These are phyloP conservation scores for Engystomops pustulosus DNA, from an alignment of 2,113 vertebrate genomes.

Conservation along the genomic window DNA sequence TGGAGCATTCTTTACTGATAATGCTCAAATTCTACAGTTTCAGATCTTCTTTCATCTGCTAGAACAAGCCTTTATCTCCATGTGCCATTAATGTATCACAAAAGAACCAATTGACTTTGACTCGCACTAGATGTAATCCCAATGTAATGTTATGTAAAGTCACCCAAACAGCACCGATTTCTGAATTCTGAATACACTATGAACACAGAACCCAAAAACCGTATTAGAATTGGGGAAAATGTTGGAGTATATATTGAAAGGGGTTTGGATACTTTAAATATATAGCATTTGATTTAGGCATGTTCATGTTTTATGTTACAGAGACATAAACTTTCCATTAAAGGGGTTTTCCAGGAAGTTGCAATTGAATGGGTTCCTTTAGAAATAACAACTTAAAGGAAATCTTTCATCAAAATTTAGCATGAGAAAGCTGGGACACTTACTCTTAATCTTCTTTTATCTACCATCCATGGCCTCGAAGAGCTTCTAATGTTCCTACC, in stretches of 20 bases:
- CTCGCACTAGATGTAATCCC: constrained; percentile 38
- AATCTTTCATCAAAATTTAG: too few species aligned
- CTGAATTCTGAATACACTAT: background rate
- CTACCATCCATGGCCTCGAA: too few species aligned
- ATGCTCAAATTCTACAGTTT: constrained; percentile 45
- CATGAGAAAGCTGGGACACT: too few species aligned
- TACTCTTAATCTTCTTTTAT: too few species aligned
- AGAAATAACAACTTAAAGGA: too few species aligned
- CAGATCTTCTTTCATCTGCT: constrained; percentile 43
- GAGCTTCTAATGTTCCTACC: too few species aligned
- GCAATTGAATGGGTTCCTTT: too few species aligned
- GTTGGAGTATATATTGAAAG: background rate
- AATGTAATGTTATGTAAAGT: constrained; percentile 35
- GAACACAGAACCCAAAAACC: background rate
- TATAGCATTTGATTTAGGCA: background rate
- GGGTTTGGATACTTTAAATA: background rate
- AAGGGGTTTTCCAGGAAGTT: too few species aligned
- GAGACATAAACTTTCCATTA: too few species aligned
- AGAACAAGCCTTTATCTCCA: constrained; percentile 43
- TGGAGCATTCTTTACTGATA: constrained; percentile 44
- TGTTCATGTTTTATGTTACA: background rate
- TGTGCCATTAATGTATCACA: constrained; percentile 48
- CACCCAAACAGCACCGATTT: constrained; percentile 2
- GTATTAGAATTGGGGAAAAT: background rate
- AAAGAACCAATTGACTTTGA: constrained; percentile 50